phyloP scores from a whole-genome alignment of 2,797 vertebrate genomes.

The Alauda arvensis region DNA sequence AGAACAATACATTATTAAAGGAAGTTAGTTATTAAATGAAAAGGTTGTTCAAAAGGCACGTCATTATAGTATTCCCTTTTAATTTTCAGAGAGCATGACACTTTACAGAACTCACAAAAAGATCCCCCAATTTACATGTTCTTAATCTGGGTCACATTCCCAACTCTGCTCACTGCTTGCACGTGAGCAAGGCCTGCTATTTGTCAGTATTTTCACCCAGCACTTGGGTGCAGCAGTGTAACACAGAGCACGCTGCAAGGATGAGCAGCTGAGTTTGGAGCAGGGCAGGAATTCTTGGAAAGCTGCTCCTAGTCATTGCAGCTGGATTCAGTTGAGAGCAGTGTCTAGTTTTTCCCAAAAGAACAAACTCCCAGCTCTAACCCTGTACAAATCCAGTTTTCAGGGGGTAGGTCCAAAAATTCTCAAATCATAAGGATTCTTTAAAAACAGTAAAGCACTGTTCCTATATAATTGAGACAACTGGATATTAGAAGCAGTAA shows the following conservation, averaged over 20 bases:
- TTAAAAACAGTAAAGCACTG: neutral
- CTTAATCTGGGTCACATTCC: neutral
- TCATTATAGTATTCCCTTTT: neutral
- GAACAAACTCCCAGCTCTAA: neutral
- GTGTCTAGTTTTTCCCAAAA: neutral
- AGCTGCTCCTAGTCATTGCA: neutral
- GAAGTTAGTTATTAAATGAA: neutral
- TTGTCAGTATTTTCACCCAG: neutral
- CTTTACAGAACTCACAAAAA: neutral
- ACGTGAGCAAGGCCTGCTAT: neutral
- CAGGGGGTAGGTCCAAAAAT: neutral
- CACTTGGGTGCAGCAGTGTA: neutral
- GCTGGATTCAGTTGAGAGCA: neutral
- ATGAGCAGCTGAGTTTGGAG: neutral
- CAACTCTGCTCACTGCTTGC: neutral
- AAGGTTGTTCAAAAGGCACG: neutral
- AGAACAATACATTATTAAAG: neutral
- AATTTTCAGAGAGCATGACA: neutral
- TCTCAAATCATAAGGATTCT: neutral
- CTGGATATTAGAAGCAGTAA: neutral
- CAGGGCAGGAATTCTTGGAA: neutral
- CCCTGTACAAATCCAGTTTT: neutral
- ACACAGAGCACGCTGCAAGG: fast-evolving
- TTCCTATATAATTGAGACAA: neutral
- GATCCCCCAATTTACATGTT: neutral